A percentile compares a stretch with the other conserved stretches of the same genome.
phyloP scores from a whole-genome alignment of 2,888 invertebrate genomes.

The Alloplasta piceator region DNA sequence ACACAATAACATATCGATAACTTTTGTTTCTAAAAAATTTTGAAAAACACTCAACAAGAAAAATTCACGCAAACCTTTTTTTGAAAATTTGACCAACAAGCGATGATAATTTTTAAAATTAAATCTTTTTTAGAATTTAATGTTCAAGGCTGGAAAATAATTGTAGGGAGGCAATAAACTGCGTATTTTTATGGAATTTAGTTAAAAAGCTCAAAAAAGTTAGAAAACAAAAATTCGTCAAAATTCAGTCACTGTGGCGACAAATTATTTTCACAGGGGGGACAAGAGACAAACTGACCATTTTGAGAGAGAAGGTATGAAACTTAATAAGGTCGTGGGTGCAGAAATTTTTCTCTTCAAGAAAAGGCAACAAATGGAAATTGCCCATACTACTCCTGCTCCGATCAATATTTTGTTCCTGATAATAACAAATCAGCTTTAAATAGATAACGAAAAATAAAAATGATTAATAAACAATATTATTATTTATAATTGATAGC shows the following conservation, averaged over 20 bases:
- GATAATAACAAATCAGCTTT: constrained; percentile 23
- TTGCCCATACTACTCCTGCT: constrained; percentile 72
- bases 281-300: constrained; percentile 68
- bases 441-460: constrained; percentile 16
- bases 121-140: not conserved
- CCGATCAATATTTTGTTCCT: constrained; percentile 73
- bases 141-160: not conserved
- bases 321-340: constrained; percentile 67
- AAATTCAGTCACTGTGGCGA: no score
- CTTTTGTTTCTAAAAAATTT: constrained; percentile 3
- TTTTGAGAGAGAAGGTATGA: constrained; percentile 70
- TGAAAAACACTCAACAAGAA: not conserved
- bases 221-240: not conserved
- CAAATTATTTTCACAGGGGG: not conserved
- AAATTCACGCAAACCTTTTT: not conserved
- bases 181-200: not conserved
- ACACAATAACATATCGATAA: constrained; percentile 11
- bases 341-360: constrained; percentile 69
- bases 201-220: not conserved
- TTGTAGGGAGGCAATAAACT: not conserved
- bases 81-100: no score
- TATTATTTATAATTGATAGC: no score
- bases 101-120: no score
- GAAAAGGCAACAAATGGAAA: constrained; percentile 72
- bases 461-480: not conserved